Conservation (phyloP, 37 sponge, comb jelly and placozoan species). For the Spongilla lacustris region DNA sequence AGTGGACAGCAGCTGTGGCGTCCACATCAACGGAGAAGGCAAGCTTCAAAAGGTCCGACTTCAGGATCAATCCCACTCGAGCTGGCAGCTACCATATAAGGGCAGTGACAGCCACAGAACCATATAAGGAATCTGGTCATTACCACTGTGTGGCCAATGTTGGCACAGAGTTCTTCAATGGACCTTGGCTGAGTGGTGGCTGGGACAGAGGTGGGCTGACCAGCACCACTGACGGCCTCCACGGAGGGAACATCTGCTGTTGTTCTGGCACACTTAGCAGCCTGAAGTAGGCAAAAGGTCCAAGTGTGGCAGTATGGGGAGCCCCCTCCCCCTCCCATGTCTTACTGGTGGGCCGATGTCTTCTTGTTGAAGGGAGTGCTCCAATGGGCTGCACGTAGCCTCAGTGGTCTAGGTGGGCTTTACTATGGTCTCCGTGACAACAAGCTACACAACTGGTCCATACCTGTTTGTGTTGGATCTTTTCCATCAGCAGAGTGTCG, state of each 20-base stretch:
- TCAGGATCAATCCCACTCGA: slow-evolving; percentile 39
- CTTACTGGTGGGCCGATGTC: slow-evolving; percentile 6
- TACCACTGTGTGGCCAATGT: slow-evolving; percentile 14
- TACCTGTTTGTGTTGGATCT: neutral
- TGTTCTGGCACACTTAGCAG: neutral
- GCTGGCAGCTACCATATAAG: slow-evolving; percentile 28
- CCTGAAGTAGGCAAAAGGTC: neutral
- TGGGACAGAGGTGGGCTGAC: neutral
- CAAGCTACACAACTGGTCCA: neutral
- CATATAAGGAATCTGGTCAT: too few species aligned
- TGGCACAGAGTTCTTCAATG: slow-evolving; percentile 28
- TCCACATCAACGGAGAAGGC: slow-evolving; percentile 30
- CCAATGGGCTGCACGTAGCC: neutral
- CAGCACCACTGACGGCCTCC: neutral
- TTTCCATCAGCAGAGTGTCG: neutral
- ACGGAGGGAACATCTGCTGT: neutral
- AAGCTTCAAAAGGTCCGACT: slow-evolving; percentile 28
- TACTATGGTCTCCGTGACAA: neutral
- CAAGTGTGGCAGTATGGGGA: too few species aligned
- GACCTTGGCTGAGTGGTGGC: neutral
- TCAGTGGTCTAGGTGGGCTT: neutral
- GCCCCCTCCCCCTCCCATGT: neutral
- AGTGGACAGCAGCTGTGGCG: slow-evolving; percentile 23
- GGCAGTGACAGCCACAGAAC: too few species aligned
- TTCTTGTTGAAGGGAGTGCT: neutral